Conservation (phyloP, 2,888 invertebrate species). For the Willowsia nigromaculata region DNA sequence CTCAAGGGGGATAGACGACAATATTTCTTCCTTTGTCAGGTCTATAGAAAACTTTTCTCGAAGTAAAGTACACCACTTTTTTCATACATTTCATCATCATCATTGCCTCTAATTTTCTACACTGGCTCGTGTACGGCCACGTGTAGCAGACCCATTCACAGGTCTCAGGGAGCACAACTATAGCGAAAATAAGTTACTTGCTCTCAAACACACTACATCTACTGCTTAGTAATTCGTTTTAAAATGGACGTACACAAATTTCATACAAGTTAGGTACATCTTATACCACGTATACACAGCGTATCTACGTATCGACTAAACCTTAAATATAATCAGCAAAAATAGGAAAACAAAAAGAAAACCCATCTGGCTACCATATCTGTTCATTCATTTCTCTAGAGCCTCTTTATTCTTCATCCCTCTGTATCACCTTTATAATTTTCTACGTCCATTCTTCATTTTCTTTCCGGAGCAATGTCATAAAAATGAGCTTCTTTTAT, state of each 20-base stretch:
- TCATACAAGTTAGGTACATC: no score
- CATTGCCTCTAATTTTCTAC: background rate
- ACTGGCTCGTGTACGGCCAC: background rate
- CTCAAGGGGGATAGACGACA: background rate
- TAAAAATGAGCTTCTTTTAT: background rate
- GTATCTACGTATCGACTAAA: no score
- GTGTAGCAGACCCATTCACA: background rate
- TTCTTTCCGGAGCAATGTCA: background rate
- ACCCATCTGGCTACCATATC: background rate
- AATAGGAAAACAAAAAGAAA: background rate
- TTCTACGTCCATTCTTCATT: background rate
- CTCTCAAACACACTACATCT: no score
- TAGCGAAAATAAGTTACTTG: no score
- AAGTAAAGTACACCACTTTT: background rate
- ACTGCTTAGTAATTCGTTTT: no score
- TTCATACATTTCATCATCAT: background rate
- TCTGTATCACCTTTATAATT: background rate
- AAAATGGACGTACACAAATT: no score
- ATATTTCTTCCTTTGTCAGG: background rate
- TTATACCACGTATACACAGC: no score
- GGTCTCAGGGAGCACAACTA: background rate
- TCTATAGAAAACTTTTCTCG: background rate
- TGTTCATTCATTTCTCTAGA: background rate
- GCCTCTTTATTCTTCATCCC: background rate
- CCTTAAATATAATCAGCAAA: background rate